Evolutionary conservation across 2,797 vertebrate species (phyloP).

Genomic region (Dermochelys coriacea): DNA sequence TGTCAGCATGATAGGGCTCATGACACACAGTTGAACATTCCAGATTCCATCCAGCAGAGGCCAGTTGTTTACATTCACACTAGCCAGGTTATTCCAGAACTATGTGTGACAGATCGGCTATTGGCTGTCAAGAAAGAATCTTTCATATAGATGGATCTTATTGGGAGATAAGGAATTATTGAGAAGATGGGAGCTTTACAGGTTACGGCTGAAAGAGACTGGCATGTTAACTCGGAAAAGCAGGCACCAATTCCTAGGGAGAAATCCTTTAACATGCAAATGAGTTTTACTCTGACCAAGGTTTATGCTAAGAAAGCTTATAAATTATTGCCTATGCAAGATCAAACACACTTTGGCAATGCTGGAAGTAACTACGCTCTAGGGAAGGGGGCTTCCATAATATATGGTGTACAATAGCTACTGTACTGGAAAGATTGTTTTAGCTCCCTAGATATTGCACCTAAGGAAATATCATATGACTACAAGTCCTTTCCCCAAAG

Average conservation of each 20-base stretch:
- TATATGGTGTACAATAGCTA: not conserved
- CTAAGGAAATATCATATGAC: not conserved
- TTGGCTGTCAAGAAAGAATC: not conserved
- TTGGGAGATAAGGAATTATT: not conserved
- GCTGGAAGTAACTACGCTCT: not conserved
- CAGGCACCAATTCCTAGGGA: not conserved
- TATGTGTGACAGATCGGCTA: not conserved
- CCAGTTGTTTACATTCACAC: rapidly evolving
- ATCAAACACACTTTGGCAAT: not conserved
- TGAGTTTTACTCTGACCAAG: not conserved
- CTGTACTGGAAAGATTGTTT: not conserved
- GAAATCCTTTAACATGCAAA: not conserved
- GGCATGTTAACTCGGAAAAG: not conserved
- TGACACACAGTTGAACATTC: not conserved
- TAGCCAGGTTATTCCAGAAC: not conserved
- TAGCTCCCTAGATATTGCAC: not conserved
- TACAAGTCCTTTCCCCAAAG: rapidly evolving
- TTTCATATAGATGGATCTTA: not conserved
- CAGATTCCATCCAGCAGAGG: not conserved
- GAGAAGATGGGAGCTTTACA: not conserved
- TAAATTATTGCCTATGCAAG: not conserved
- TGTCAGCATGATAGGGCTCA: rapidly evolving
- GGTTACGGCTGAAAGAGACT: not conserved
- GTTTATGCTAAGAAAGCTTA: not conserved
- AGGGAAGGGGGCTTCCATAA: not conserved